Evolutionary conservation across 2,113 vertebrate species (phyloP).

Genomic region (Xiphophorus hellerii): DNA sequence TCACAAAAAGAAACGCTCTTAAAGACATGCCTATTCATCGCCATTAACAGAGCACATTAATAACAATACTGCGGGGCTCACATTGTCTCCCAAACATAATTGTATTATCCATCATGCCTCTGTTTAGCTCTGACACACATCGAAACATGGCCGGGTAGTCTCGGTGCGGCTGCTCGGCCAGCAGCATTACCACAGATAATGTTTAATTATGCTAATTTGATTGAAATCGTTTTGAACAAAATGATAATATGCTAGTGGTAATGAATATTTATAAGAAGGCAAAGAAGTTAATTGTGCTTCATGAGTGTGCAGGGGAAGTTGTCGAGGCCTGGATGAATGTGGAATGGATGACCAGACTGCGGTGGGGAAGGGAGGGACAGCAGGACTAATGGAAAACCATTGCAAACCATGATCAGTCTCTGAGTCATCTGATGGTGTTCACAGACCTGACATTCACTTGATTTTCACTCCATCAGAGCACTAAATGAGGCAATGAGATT

Average conservation of each 20-base stretch:
- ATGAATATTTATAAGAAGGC: slow-evolving; percentile 70
- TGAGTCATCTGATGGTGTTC: slow-evolving; percentile 61
- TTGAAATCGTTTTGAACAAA: slow-evolving; percentile 65
- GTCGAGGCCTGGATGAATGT: slow-evolving; percentile 33
- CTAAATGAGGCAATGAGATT: not conserved
- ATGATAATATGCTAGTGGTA: slow-evolving; percentile 61
- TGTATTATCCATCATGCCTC: slow-evolving; percentile 70
- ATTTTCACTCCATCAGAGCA: slow-evolving; percentile 29
- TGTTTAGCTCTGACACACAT: slow-evolving; percentile 52
- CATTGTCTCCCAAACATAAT: slow-evolving; percentile 66
- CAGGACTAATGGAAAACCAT: slow-evolving; percentile 33
- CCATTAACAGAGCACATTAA: slow-evolving; percentile 64
- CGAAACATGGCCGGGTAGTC: slow-evolving; percentile 44
- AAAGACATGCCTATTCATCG: slow-evolving; percentile 39
- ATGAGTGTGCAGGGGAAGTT: slow-evolving; percentile 49
- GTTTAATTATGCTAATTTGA: slow-evolving; percentile 74
- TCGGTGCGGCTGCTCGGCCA: slow-evolving; percentile 37
- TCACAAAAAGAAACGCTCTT: slow-evolving; percentile 8
- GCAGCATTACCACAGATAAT: slow-evolving; percentile 66
- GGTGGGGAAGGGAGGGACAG: not conserved
- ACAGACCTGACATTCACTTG: slow-evolving; percentile 31
- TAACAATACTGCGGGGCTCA: slow-evolving; percentile 61
- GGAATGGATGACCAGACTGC: slow-evolving; percentile 44
- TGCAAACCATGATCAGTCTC: slow-evolving; percentile 34
- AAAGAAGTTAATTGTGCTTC: slow-evolving; percentile 62